Evolutionary conservation across 1,140 invertebrate species (phyloP), one percentile per base, ranked within the genome.

Genomic region (Wiebesia pumilae): DNA sequence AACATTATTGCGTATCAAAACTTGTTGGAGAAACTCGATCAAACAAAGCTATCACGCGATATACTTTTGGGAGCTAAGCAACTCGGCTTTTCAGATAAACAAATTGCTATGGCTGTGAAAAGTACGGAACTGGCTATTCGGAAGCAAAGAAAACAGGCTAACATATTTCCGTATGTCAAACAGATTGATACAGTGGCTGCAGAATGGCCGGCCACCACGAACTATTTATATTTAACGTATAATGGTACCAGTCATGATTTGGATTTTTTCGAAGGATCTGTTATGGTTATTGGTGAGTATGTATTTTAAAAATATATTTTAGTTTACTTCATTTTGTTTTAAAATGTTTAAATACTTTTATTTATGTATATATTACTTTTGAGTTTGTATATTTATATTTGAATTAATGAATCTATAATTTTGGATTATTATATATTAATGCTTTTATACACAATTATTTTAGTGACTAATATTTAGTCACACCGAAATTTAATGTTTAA

Each of bases 131-230:
- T 97, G 33, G 97, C 96, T 0, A 95, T 98, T 0, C 94, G 97
- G 80, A 97, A 96, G 88, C 94, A 96, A 85, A 93, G 97, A 73
- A 95, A 96, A 90, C 96, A 98, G 90, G 95, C 93, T 85, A 95
- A 95, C 88, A 96, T 99, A 43, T 95, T 94, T 27, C 99, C 99
- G 0, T 97, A 95, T 92, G 97, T 99, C 0, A 99, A 99, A 93
- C 98, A 99, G 94, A 99, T 99, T 88, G 99, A 99, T 94, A 99
- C 99, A 0, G 99, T 99, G 4, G 98, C 99, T 58, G 99, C 98
- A 0, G 99, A 99, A 93, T 99, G 98, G 98, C 99, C 99, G 0
- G 99, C 99, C 0, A 95, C 95, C 16, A 99, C 99, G 0, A 99
- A 99, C 93, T 99, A 99, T 92, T 94, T 99, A 1, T 99, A 99